Conservation (phyloP, 2,113 vertebrate species). For the Leptocoma aspasia region DNA sequence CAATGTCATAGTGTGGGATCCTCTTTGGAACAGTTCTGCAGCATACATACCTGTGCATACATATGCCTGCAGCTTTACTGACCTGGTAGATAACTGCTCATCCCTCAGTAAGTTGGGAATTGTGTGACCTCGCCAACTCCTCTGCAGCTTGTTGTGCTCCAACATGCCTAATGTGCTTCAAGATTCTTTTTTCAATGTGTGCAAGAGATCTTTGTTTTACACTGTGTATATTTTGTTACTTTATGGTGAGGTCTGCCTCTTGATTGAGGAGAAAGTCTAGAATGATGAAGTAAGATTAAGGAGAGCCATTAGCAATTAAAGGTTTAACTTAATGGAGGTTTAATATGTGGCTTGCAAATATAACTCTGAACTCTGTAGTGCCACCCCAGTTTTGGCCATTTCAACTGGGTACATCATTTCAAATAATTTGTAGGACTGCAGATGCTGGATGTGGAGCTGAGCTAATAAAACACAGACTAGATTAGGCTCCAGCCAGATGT, state of each 20-base stretch:
- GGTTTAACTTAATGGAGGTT: neutral
- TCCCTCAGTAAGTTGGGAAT: constrained; percentile 78
- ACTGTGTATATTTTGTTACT: neutral
- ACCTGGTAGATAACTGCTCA: constrained; percentile 75
- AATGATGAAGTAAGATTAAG: neutral
- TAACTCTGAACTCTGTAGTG: neutral
- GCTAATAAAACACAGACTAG: neutral
- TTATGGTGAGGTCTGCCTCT: neutral
- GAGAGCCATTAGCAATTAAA: neutral
- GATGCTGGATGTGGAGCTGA: neutral
- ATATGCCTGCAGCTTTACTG: constrained; percentile 86
- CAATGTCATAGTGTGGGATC: constrained; percentile 89
- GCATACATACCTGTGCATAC: constrained; percentile 90
- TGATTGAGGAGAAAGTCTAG: neutral
- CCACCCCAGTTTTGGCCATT: neutral
- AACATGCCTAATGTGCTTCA: neutral
- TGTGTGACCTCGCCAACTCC: neutral
- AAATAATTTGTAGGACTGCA: neutral
- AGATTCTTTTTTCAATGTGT: neutral
- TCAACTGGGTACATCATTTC: neutral
- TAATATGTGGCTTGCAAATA: neutral
- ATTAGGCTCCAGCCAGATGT: neutral
- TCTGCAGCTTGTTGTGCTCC: neutral
- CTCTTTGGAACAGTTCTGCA: constrained; percentile 82
- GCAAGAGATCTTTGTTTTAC: neutral